Conservation (phyloP, 1,140 invertebrate species). For the Meloidogyne floridensis region DNA sequence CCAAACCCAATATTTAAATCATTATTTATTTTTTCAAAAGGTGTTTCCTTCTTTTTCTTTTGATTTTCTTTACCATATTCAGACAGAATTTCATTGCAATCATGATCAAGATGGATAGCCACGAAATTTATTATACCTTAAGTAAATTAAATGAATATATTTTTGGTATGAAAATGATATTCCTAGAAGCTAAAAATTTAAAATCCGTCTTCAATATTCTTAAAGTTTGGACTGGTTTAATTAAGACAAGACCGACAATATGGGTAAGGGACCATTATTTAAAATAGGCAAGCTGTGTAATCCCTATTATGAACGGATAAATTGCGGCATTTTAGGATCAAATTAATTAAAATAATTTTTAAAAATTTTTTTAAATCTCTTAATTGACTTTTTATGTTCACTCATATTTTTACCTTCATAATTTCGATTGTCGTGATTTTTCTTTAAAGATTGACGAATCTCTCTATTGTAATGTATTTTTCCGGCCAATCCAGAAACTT, state of each 20-base stretch:
- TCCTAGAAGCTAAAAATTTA: too few species aligned
- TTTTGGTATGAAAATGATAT: too few species aligned
- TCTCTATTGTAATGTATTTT: not conserved
- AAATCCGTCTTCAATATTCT: too few species aligned
- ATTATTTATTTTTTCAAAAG: slow-evolving; percentile 7
- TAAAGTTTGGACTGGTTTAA: too few species aligned
- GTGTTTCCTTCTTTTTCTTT: not conserved
- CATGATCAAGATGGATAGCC: not conserved
- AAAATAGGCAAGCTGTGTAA: too few species aligned
- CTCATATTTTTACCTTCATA: not conserved
- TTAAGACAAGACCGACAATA: too few species aligned
- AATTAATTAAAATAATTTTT: too few species aligned
- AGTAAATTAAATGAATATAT: not conserved
- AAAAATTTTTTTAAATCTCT: too few species aligned
- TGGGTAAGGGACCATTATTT: too few species aligned
- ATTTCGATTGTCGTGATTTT: slow-evolving; percentile 1
- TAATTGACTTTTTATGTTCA: too few species aligned
- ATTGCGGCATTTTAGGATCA: too few species aligned
- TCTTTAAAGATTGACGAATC: not conserved
- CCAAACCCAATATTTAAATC: slow-evolving; percentile 3
- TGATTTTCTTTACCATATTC: slow-evolving; percentile 7
- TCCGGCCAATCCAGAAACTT: not conserved
- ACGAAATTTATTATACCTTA: not conserved
- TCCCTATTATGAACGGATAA: too few species aligned
- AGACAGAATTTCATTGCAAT: not conserved